Evolutionary conservation across 2,797 vertebrate species (phyloP).

Genomic region (Falco novaeseelandiae): DNA sequence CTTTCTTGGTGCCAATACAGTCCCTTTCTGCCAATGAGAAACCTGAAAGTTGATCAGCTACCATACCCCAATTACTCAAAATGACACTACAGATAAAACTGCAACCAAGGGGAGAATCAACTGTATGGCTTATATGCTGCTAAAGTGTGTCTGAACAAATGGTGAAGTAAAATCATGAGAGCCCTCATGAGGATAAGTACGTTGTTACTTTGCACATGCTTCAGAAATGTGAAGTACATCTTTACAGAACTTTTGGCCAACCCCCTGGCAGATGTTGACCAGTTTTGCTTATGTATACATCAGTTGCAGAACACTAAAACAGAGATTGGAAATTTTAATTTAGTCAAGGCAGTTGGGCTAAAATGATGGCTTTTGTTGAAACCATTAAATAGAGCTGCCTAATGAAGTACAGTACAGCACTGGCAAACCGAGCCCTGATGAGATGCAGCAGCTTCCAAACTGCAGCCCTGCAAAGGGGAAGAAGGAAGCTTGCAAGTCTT

Average conservation of each 20-base stretch:
- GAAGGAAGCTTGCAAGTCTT: slow-evolving; percentile 68
- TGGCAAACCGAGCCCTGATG: slow-evolving; percentile 77
- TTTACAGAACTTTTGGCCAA: slow-evolving; percentile 86
- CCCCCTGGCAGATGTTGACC: slow-evolving; percentile 93
- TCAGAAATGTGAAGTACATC: slow-evolving; percentile 84
- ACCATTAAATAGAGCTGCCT: slow-evolving; percentile 86
- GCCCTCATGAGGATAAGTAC: slow-evolving; percentile 83
- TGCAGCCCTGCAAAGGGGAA: slow-evolving; percentile 71
- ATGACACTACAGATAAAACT: slow-evolving; percentile 91
- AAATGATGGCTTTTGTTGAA: slow-evolving; percentile 87
- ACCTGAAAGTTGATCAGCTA: slow-evolving; percentile 88
- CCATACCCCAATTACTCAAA: slow-evolving; percentile 90
- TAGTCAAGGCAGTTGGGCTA: slow-evolving; percentile 88
- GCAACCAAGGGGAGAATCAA: slow-evolving; percentile 97
- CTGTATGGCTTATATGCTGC: slow-evolving; percentile 83
- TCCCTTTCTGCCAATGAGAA: slow-evolving; percentile 88
- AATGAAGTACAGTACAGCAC: slow-evolving; percentile 84
- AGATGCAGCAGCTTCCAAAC: slow-evolving; percentile 77
- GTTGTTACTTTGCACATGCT: slow-evolving; percentile 92
- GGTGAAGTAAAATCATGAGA: slow-evolving; percentile 83
- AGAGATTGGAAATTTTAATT: slow-evolving; percentile 89
- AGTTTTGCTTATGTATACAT: slow-evolving; percentile 85
- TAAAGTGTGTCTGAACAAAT: slow-evolving; percentile 89
- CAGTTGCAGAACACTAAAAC: slow-evolving; percentile 86
- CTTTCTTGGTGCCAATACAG: slow-evolving; percentile 84